These are phyloP conservation scores for Acanthurus lineatus DNA, from an alignment of 2,797 vertebrate genomes.

Conservation along the genomic window DNA sequence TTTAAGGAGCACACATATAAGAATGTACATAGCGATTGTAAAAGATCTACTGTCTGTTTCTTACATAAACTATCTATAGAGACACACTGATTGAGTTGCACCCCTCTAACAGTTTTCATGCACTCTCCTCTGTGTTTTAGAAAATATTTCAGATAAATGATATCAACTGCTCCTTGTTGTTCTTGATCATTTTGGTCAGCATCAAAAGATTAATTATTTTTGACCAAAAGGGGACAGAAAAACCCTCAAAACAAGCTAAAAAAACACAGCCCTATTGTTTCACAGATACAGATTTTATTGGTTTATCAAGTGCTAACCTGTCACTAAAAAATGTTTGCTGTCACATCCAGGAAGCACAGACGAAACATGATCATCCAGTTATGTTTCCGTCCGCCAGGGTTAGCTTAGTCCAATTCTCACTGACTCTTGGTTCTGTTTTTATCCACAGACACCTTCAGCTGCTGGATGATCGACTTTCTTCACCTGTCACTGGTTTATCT, in stretches of 20 bases:
- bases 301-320: not conserved
- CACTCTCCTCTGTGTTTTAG: not conserved
- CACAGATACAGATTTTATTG: not conserved
- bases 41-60: too few relatives aligned
- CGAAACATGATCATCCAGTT: not conserved
- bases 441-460: not conserved
- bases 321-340: not conserved
- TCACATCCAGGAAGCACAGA: not conserved
- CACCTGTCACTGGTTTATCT: not conserved
- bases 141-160: not conserved
- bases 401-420: not conserved
- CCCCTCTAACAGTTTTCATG: not conserved
- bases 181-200: not conserved
- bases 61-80: not conserved
- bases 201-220: not conserved
- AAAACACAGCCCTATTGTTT: not conserved
- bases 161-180: not conserved
- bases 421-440: not conserved
- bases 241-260: not conserved
- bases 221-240: not conserved
- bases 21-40: not conserved
- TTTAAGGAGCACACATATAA: not conserved
- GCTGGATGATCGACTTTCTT: not conserved
- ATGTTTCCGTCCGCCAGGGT: not conserved
- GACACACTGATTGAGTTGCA: not conserved